Evolutionary conservation across 1,140 invertebrate genomes (phyloP), one percentile per base, ranked within the genome.

Genomic region (Planococcus citri): DNA sequence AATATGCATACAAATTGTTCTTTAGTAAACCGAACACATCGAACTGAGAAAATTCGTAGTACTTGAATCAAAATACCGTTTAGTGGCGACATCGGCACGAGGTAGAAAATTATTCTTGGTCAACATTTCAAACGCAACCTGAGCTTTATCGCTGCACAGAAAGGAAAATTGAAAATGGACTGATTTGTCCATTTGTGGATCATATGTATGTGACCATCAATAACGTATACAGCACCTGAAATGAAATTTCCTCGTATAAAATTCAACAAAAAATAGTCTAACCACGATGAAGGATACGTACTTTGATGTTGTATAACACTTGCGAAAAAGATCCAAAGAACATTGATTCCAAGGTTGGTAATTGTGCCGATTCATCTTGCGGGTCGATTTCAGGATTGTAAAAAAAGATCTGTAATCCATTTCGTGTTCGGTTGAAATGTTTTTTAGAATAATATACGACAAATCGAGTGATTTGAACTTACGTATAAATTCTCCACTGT

Each of bases 201-300:
- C 91, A 27, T 87, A 78, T 10, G n/a, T n/a, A n/a, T n/a, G 94
- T 91, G 17, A 95, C 95, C 87, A 98, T 94, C 38, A 98, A 80
- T 75, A 97, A 82, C 64, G 91, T 88, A 78, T 97, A 95, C 67
- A 94, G 79, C 60, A 95, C 92, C 85, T 95, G 79, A n/a, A 79
- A 72, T 33, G 60, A 60, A 29, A 69, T 69, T 68, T 71, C 57
- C n/a, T 57, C 24, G 20, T 68, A 29, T 6, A 33, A 6, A 68
- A 68, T 68, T 20, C 1, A 8, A 70, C 24, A 38, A 64, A 69
- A 68, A 38, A 20, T 20, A n/a, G n/a, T 24, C 9, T 24, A 41
- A 69, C 9, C 4, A 9, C 33, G 6, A 10, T 10, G 58, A 27
- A 8, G 24, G 3, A 3, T 1, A 68, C 72, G 75, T 74, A 85